A percentile compares a stretch with the other conserved stretches of the same genome.
Evolutionary conservation across 2,888 invertebrate species (phyloP).

Genomic region (Mystacides longicornis): DNA sequence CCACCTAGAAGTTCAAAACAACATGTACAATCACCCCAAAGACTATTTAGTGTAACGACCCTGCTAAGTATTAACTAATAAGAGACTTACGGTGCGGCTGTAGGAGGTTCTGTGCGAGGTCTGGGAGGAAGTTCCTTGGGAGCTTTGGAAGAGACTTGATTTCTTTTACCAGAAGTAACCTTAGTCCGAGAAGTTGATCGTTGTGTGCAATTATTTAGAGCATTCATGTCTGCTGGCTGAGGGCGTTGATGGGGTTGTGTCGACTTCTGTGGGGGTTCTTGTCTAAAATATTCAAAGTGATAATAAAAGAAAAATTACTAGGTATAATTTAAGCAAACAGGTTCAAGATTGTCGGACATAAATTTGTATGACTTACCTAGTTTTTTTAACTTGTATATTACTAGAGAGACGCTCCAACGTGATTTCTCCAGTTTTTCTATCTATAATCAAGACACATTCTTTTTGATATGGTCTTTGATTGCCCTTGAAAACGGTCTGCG

Average conservation of each 20-base stretch:
- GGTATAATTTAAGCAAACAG: too few relatives aligned
- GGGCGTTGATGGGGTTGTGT: constrained; percentile 11
- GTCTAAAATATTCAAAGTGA: too few relatives aligned
- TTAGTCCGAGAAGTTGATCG: constrained; percentile 53
- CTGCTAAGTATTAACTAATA: background rate
- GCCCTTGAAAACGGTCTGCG: constrained; percentile 91
- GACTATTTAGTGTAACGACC: background rate
- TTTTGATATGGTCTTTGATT: constrained; percentile 86
- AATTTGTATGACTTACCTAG: constrained; percentile 52
- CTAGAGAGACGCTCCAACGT: constrained; percentile 86
- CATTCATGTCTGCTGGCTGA: constrained; percentile 29
- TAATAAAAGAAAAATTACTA: too few relatives aligned
- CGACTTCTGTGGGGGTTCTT: constrained; percentile 34
- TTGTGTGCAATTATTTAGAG: constrained; percentile 51
- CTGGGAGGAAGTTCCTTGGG: constrained; percentile 33
- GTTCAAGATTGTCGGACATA: too few relatives aligned
- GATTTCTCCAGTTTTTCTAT: constrained; percentile 86
- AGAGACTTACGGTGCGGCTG: constrained; percentile 43
- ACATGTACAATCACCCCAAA: background rate
- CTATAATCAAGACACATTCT: constrained; percentile 93
- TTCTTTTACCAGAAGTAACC: constrained; percentile 42
- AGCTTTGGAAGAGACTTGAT: constrained; percentile 12
- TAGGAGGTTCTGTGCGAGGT: constrained; percentile 41
- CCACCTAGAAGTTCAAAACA: constrained; percentile 42
- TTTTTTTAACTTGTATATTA: constrained; percentile 90